A percentile compares a stretch with the other conserved stretches of the same genome.
Conservation (phyloP, 2,888 invertebrate genomes). For the Punctoribates punctum region DNA sequence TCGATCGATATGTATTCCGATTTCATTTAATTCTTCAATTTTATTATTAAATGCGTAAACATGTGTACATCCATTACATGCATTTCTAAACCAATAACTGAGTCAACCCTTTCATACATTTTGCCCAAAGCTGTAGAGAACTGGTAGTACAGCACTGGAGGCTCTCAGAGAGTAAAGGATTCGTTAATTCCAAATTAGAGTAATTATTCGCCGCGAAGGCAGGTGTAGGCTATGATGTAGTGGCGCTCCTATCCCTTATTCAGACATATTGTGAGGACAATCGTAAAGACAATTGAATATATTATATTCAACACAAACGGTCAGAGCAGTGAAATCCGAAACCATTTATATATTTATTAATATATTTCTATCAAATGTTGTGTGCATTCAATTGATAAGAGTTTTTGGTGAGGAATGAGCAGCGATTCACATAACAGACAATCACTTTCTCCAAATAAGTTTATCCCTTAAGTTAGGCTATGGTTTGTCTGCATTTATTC, state of each 20-base stretch:
- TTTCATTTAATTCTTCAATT: conserved; percentile 25
- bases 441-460: conserved; percentile 23
- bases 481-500: background rate
- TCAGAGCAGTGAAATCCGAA: background rate
- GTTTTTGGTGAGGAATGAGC: conserved; percentile 26
- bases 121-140: conserved; percentile 13
- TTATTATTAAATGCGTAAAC: conserved; percentile 34
- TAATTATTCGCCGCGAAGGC: conserved; percentile 34
- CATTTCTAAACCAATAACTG: background rate
- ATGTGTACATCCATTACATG: conserved; percentile 11
- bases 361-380: conserved; percentile 23
- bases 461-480: conserved; percentile 4
- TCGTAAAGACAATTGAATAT: conserved; percentile 27
- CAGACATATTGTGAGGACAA: conserved; percentile 3
- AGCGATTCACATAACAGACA: conserved; percentile 23
- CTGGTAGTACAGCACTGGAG: background rate
- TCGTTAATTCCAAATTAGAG: conserved; percentile 34
- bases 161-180: background rate
- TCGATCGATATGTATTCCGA: conserved; percentile 6
- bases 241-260: background rate
- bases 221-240: background rate
- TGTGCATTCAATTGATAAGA: conserved; percentile 38
- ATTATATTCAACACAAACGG: background rate
- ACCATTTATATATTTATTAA: conserved; percentile 9
- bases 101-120: conserved; percentile 11